Conservation (phyloP, 2,888 invertebrate genomes). For the Drosophila buzzatii region DNA sequence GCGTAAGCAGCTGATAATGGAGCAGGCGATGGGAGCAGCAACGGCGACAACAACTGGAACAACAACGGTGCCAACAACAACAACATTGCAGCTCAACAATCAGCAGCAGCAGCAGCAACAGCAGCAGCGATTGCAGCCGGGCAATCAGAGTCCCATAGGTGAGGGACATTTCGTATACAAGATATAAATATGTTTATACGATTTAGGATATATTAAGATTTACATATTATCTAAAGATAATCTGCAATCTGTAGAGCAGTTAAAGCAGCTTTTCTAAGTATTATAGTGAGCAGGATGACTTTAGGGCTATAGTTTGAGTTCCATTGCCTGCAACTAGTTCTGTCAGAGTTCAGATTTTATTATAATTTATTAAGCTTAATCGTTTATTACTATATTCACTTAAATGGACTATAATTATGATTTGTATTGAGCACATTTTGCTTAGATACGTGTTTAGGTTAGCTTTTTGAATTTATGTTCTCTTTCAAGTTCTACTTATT, state of each 20-base stretch:
- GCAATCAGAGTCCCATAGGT: slow-evolving; percentile 91
- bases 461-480: no score
- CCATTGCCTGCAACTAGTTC: no score
- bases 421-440: no score
- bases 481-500: no score
- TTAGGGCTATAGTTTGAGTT: neutral
- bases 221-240: no score
- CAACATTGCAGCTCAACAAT: slow-evolving; percentile 39
- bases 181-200: neutral
- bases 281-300: no score
- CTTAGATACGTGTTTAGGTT: no score
- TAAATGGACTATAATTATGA: no score
- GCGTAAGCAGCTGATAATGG: slow-evolving; percentile 44
- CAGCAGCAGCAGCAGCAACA: slow-evolving; percentile 75
- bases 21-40: slow-evolving; percentile 40
- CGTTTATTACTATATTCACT: no score
- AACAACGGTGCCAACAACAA: slow-evolving; percentile 14
- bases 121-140: slow-evolving; percentile 85
- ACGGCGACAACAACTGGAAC: slow-evolving; percentile 54
- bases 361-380: no score
- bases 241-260: neutral
- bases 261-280: neutral
- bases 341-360: no score
- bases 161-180: slow-evolving; percentile 2
- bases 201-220: no score